A percentile compares a stretch with the other conserved stretches of the same genome.
Evolutionary conservation across 2,888 invertebrate genomes (phyloP).

Genomic region (Tanytarsus gracilentus): DNA sequence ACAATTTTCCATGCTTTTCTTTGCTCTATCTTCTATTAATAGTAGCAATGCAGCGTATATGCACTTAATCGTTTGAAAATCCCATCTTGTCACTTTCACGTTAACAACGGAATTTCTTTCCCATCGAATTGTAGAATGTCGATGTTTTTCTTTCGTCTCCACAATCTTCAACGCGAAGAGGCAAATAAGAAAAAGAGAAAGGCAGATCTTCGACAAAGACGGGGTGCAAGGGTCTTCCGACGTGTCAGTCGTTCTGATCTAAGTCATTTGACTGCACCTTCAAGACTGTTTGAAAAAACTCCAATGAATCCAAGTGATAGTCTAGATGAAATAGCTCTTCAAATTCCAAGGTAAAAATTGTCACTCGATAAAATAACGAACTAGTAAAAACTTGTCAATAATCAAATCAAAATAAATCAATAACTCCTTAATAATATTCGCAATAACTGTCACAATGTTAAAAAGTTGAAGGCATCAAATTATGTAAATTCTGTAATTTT

Average conservation of each 20-base stretch:
- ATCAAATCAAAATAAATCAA: too few species aligned
- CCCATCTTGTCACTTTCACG: neutral
- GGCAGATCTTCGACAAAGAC: constrained; percentile 40
- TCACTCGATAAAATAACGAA: neutral
- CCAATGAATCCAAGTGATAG: constrained; percentile 69
- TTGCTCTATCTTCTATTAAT: too few species aligned
- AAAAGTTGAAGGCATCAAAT: too few species aligned
- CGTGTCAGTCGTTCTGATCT: constrained; percentile 44
- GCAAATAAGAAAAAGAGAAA: constrained; percentile 62
- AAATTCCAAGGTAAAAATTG: constrained; percentile 92
- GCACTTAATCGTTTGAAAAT: too few species aligned
- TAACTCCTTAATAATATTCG: too few species aligned
- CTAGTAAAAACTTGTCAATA: too few species aligned
- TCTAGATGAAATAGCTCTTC: constrained; percentile 82
- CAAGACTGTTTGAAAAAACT: constrained; percentile 73
- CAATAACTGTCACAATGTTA: too few species aligned
- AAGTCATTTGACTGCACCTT: constrained; percentile 59
- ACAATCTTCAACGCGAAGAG: constrained; percentile 79
- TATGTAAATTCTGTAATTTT: too few species aligned
- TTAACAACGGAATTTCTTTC: neutral
- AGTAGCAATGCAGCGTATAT: too few species aligned
- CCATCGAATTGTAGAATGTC: constrained; percentile 71
- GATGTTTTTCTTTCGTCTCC: constrained; percentile 91
- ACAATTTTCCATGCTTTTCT: too few species aligned
- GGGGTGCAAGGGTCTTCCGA: constrained; percentile 50